phyloP scores from a whole-genome alignment of 2,797 vertebrate species.

The Hephaestus fuliginosus region DNA sequence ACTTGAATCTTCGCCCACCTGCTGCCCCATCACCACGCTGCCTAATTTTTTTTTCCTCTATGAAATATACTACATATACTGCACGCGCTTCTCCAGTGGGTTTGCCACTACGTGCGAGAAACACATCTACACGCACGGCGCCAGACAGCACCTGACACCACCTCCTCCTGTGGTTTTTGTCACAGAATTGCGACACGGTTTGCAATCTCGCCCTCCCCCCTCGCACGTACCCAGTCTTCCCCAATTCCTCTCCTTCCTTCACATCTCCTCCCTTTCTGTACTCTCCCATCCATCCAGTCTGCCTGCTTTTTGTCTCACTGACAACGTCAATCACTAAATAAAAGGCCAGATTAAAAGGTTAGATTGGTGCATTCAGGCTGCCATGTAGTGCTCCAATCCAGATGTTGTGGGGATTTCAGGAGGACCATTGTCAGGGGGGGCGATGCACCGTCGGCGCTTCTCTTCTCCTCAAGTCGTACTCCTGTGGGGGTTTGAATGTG shows the following conservation, averaged over 20 bases:
- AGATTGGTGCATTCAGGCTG: slow-evolving; percentile 36
- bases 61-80: slow-evolving; percentile 16
- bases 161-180: slow-evolving; percentile 32
- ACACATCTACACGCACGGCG: slow-evolving; percentile 1
- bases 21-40: not conserved
- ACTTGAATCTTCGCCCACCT: slow-evolving; percentile 22
- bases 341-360: slow-evolving; percentile 64
- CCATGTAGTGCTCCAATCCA: slow-evolving; percentile 24
- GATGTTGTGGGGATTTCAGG: slow-evolving; percentile 38
- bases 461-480: slow-evolving; percentile 4
- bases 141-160: slow-evolving; percentile 30
- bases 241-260: slow-evolving; percentile 20
- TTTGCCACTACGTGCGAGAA: slow-evolving; percentile 22
- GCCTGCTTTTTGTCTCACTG: slow-evolving; percentile 61
- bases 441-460: not conserved
- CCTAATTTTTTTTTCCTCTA: slow-evolving; percentile 26
- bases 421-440: slow-evolving; percentile 23
- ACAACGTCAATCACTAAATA: slow-evolving; percentile 68
- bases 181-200: slow-evolving; percentile 40
- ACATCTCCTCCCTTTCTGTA: slow-evolving; percentile 11
- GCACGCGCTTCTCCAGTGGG: slow-evolving; percentile 11
- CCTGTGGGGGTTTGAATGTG: slow-evolving; percentile 26
- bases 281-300: slow-evolving; percentile 33
- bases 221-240: slow-evolving; percentile 18
- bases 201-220: slow-evolving; percentile 29